Evolutionary conservation across 1,140 invertebrate genomes (phyloP), one percentile per base, ranked within the genome.

Genomic region (Dufourea novaeangliae): DNA sequence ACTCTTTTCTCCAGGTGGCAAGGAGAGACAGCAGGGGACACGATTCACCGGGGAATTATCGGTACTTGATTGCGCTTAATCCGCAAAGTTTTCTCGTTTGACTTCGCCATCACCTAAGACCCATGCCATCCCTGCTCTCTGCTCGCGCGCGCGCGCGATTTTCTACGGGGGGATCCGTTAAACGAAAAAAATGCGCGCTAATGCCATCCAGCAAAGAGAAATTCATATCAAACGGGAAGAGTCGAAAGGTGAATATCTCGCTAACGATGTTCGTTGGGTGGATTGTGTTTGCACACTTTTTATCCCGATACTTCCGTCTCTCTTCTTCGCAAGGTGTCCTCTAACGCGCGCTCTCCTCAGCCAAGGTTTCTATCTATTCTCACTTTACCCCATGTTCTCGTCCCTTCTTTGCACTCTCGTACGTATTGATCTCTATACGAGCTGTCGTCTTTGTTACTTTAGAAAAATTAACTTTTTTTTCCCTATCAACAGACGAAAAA

Each of bases 41-140:
- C 83, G 83, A 85, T 79, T 85, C 83, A 69, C 70, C 59, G 25
- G 79, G 62, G 75, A 85, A 85, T 85, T 85, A 85, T 85, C 83
- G 79, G 79, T 76, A 84, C 79, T 85, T 85, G 83, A 85, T 85
- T 85, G 79, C 79, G 75, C 75, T 85, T 85, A 85, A 85, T 85
- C 83, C 83, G 75, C 74, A 80, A 85, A 85, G 82, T 85, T 85
- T 85, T 84, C 75, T 82, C 83, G 83, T 85, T 85, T 85, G 83
- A 85, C 83, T 84, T 81, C 50, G 62, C 54, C 59, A 20, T 57
- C 62, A 32, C 20, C 66, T 72, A 78, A 67, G 56, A 66, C 56
- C 50, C 5, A 20, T 39, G 72, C 74, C 70, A 62, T 68, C 34
- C 41, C 20, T 22, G 61, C 59, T 39, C 57, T n/a, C n/a, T n/a